Base-by-base conservation (phyloP, 2,888 invertebrate species). In the Uloborus plumipes region DNA sequence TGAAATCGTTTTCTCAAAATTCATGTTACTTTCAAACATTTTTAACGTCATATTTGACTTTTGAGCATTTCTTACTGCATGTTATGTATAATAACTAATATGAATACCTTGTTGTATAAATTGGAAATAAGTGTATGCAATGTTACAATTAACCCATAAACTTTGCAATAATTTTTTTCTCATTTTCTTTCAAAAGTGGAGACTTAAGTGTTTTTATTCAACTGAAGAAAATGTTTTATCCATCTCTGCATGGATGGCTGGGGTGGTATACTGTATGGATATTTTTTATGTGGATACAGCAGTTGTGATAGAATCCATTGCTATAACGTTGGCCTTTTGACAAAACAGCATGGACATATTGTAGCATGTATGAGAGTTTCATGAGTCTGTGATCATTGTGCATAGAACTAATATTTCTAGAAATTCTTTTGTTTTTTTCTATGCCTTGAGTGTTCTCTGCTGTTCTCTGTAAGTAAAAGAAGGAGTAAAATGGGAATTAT, bases 371-470 rank as follows among this genome's bases (percentile, higher is more conserved):
- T 70, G 74, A 81, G 67, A 73, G 80, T 81, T 81, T 81, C 80
- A 81, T 81, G 80, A 81, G 80, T 74, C 80, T 81, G 80, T 81
- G 80, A 81, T 81, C 80, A 81, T 81, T 81, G 80, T 81, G 80
- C 80, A 81, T 81, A 81, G 80, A 81, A 81, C 70, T 65, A 73
- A 81, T 81, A 81, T 81, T 74, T 81, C 74, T 81, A 81, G 80
- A 81, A 47, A 81, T 61, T 72, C 69, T 78, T 79, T 58, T 66
- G 78, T 80, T 74, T 55, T 55, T 79, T 81, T 70, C 74, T 81
- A 74, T 74, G 64, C 65, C 73, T 72, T 73, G 62, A 62, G 69
- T 80, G 73, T 81, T 65, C 31, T 62, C 65, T 74, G 69, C 53
- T 74, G 67, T 73, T 73, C 67, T 64, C 78, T 51, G 49, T 80